phyloP scores from a whole-genome alignment of 1,140 invertebrate genomes.

The Brachionus manjavacas region DNA sequence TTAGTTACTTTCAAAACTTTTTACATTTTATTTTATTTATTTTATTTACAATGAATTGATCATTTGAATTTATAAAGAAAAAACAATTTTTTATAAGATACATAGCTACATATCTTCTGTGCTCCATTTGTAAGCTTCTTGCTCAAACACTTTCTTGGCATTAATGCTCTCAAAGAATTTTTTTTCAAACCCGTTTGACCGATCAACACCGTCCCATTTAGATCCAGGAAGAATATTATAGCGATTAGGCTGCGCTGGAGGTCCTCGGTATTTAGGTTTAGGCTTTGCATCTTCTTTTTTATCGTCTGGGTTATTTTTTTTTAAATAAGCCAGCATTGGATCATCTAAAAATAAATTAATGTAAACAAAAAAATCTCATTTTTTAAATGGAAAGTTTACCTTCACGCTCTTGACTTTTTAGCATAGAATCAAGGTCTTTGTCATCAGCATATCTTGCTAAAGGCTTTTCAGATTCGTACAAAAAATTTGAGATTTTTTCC shows the following conservation, averaged over 20 bases:
- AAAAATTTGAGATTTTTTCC: conserved; percentile 64
- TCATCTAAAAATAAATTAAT: conserved; percentile 58
- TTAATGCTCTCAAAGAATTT: conserved; percentile 76
- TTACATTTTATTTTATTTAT: not conserved
- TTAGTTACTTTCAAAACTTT: too few species aligned
- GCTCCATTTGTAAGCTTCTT: conserved; percentile 89
- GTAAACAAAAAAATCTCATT: not conserved
- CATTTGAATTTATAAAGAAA: not conserved
- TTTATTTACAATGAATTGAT: conserved; percentile 8
- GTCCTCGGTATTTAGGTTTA: conserved; percentile 71
- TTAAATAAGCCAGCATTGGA: conserved; percentile 84
- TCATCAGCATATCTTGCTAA: conserved; percentile 82
- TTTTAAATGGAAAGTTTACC: conserved; percentile 56
- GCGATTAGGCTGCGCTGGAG: conserved; percentile 65
- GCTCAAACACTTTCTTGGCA: conserved; percentile 69
- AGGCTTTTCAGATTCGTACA: conserved; percentile 82
- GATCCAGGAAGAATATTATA: conserved; percentile 85
- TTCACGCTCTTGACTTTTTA: conserved; percentile 70
- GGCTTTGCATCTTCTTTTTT: conserved; percentile 50
- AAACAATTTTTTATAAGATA: not conserved
- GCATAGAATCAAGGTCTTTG: conserved; percentile 71
- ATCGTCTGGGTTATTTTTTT: conserved; percentile 67
- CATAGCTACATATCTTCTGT: conserved; percentile 77
- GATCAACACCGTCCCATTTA: conserved; percentile 94
- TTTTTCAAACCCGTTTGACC: conserved; percentile 93